Conservation (phyloP, 2,113 vertebrate genomes). For the Corythoichthys intestinalis region DNA sequence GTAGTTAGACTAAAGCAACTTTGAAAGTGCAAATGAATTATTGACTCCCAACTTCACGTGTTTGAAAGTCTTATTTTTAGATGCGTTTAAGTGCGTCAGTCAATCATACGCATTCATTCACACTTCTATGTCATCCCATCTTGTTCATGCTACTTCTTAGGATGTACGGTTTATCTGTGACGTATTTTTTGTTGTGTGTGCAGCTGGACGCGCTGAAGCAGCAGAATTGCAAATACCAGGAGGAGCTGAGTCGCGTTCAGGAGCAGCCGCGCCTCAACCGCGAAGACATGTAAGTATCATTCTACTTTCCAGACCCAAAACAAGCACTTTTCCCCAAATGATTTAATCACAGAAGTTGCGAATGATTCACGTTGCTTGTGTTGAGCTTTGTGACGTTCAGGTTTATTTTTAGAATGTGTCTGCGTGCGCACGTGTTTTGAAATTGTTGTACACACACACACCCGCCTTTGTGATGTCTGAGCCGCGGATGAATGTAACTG, state of each 20-base stretch:
- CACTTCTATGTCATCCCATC: not conserved
- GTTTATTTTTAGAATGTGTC: slow-evolving; percentile 49
- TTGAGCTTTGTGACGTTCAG: slow-evolving; percentile 11
- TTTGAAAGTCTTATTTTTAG: slow-evolving; percentile 14
- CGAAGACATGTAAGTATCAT: slow-evolving; percentile 83
- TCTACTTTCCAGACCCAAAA: not conserved
- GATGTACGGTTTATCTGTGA: not conserved
- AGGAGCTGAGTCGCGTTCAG: slow-evolving; percentile 80
- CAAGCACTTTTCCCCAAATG: not conserved
- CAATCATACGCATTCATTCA: not conserved
- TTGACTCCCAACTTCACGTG: slow-evolving; percentile 18
- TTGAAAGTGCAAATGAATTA: slow-evolving; percentile 29
- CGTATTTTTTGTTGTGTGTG: not conserved
- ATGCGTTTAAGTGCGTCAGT: not conserved
- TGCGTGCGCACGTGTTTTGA: slow-evolving; percentile 6
- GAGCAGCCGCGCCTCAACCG: slow-evolving; percentile 78
- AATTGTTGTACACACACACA: slow-evolving; percentile 27
- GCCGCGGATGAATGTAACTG: slow-evolving; percentile 33
- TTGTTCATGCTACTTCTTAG: not conserved
- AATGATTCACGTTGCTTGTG: slow-evolving; percentile 19
- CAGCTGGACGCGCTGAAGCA: slow-evolving; percentile 86
- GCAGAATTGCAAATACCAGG: slow-evolving; percentile 82
- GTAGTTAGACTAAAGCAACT: not conserved
- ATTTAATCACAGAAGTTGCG: not conserved
- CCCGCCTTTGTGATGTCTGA: slow-evolving; percentile 35